These are phyloP conservation scores for Eclectus roratus DNA, from an alignment of 2,113 vertebrate species.

Conservation along the genomic window DNA sequence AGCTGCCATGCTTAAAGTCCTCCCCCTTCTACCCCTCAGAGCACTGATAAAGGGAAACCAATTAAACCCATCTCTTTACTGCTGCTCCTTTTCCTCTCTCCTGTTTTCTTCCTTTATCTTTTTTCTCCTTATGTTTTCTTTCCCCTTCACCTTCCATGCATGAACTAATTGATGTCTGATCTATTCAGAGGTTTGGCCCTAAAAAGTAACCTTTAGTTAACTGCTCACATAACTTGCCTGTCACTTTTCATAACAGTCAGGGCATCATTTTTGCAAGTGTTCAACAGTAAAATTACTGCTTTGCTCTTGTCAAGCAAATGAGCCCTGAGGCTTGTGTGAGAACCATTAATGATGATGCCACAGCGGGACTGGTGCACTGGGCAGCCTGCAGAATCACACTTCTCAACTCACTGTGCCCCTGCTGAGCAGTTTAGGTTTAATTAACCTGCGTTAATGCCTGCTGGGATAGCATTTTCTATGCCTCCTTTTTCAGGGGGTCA, in stretches of 20 bases:
- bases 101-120: background rate
- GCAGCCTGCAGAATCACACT: background rate
- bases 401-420: background rate
- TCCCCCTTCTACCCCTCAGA: background rate
- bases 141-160: conserved; percentile 8
- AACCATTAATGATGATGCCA: conserved; percentile 58
- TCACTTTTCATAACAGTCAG: conserved; percentile 65
- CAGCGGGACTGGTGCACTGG: conserved; percentile 27
- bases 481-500: conserved; percentile 40
- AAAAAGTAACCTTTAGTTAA: conserved; percentile 71
- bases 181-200: conserved; percentile 33
- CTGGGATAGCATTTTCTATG: conserved; percentile 8
- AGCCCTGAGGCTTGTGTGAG: conserved; percentile 61
- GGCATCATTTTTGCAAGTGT: conserved; percentile 67
- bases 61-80: background rate
- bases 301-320: conserved; percentile 73
- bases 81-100: background rate
- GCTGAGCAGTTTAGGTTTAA: conserved; percentile 58
- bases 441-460: conserved; percentile 64
- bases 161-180: conserved; percentile 39
- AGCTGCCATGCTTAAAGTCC: background rate
- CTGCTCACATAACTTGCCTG: conserved; percentile 66
- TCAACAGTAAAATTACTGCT: conserved; percentile 68
- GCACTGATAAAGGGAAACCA: background rate
- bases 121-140: background rate